Evolutionary conservation across 2,888 invertebrate genomes (phyloP), one percentile per base, ranked within the genome.

Genomic region (Stenichneumon culpator): DNA sequence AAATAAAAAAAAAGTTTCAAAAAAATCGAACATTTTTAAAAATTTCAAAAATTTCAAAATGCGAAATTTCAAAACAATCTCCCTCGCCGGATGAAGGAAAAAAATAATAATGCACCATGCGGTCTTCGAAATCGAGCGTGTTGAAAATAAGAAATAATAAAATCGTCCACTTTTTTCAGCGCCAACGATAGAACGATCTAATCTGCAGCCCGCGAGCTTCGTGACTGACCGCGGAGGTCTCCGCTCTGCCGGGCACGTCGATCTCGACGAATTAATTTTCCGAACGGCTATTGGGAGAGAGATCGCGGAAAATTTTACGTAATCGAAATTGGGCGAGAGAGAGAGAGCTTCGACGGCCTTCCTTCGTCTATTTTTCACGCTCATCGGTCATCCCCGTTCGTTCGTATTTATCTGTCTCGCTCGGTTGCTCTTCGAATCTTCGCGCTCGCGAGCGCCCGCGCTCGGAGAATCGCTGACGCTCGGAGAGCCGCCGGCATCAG

Each of bases 221-320:
- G 52, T 63, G 44, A 83, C 79, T 83, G 83, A 74, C 69, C 83
- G 69, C 44, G 25, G 25, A 3, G 9, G 28, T 25, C 32, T 16
- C 63, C 32, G 6, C 6, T 11, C 28, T 5, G 11, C 32, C 16
- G 16, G 11, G 28, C 28, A 63, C 28, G 16, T 67, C 67, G 32
- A 79, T 32, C 77, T 32, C 72, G 11, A 11, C 39, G 57, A 28
- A 54, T 69, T 73, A 19, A 52, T 28, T 79, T 67, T 70, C 47
- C 32, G 2, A n/a, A 39, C 63, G 63, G 28, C 14, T 16, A 2
- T 16, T 25, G 57, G 16, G 28, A 16, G 16, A 16, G 6, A 63
- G 63, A 63, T 63, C 25, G 44, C 5, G 16, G 5, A 63, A 70
- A 83, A 88, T 88, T 92, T 93, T 92, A 92, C 91, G 92, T 92